Evolutionary conservation across 2,113 vertebrate genomes (phyloP), one percentile per base, ranked within the genome.

Genomic region (Mugil cephalus): DNA sequence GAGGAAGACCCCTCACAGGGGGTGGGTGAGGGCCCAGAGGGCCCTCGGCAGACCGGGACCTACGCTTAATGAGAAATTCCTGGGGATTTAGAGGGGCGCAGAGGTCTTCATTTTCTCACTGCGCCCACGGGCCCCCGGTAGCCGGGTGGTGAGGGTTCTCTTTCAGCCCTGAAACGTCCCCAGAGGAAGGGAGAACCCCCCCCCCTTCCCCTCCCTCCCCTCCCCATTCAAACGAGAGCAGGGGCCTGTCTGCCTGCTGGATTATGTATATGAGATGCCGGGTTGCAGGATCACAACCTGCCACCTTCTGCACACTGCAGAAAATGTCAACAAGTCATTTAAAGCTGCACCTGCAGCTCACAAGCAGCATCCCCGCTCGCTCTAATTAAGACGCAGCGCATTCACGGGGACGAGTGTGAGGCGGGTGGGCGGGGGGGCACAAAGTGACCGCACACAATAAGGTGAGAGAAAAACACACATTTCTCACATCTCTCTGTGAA

Each of bases 21-120:
- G 78, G 84, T 71, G 78, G 74, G 69, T 72, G 77, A 80, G 56
- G 87, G 58, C 78, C 79, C 84, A 66, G 53, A 82, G 82, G 90
- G 90, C 69, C 89, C 87, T 87, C 80, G 62, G 87, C 85, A 89
- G 85, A 83, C 79, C 68, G n/a, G 85, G 91, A 91, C 88, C 92
- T 89, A 74, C 9, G 85, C 88, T 93, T 94, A 94, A 94, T 94
- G 91, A 94, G 93, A 94, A 93, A 94, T 94, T 94, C 93, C 92
- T 92, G 87, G 91, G 92, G 93, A 92, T 92, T 94, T 94, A 93
- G 88, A 92, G 91, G 92, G 91, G 91, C 43, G 90, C 93, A 94
- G 92, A 94, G 93, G 94, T 94, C 94, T 94, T 94, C 93, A 94
- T 94, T 94, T 94, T 94, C 94, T 94, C 94, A 94, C 93, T 93